A percentile compares a stretch with the other conserved stretches of the same genome.
Evolutionary conservation across 1,140 invertebrate species (phyloP).

Genomic region (Drosophila leontia): DNA sequence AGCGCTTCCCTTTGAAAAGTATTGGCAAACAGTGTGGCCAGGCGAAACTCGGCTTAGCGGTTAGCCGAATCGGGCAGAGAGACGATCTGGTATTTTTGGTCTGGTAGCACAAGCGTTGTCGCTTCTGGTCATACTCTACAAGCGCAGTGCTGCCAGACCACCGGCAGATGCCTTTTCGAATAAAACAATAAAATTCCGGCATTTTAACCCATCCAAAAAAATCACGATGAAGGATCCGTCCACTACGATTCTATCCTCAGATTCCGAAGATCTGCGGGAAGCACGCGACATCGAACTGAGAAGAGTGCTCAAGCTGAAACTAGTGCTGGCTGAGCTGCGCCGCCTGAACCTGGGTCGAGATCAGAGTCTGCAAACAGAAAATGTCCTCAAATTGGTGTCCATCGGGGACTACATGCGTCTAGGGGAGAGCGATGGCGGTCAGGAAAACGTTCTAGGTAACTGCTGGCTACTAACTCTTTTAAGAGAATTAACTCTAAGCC

Average conservation of each 20-base stretch:
- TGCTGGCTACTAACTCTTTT: not conserved
- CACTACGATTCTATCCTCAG: constrained; percentile 31
- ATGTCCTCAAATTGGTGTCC: constrained; percentile 47
- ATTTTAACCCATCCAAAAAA: not conserved
- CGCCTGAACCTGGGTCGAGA: constrained; percentile 30
- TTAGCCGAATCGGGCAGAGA: too few species aligned
- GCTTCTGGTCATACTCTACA: not conserved
- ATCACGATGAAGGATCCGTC: constrained; percentile 43
- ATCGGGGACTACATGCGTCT: constrained; percentile 47
- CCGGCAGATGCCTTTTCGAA: constrained; percentile 14
- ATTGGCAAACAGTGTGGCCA: too few species aligned
- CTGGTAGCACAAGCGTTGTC: too few species aligned
- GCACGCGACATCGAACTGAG: constrained; percentile 43
- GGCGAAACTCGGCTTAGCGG: too few species aligned
- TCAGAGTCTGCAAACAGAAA: constrained; percentile 38
- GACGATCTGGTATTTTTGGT: too few species aligned
- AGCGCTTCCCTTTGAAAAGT: constrained; percentile 2
- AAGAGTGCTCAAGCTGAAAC: constrained; percentile 55
- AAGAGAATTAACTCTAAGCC: not conserved
- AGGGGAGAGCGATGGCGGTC: constrained; percentile 28
- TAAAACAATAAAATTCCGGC: constrained; percentile 4
- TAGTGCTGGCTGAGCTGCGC: constrained; percentile 47
- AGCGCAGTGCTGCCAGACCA: constrained; percentile 1
- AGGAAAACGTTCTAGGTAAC: constrained; percentile 54
- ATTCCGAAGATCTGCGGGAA: constrained; percentile 51